These are phyloP conservation scores for Sepiola atlantica DNA, from an alignment of 2,888 invertebrate genomes.

Conservation along the genomic window DNA sequence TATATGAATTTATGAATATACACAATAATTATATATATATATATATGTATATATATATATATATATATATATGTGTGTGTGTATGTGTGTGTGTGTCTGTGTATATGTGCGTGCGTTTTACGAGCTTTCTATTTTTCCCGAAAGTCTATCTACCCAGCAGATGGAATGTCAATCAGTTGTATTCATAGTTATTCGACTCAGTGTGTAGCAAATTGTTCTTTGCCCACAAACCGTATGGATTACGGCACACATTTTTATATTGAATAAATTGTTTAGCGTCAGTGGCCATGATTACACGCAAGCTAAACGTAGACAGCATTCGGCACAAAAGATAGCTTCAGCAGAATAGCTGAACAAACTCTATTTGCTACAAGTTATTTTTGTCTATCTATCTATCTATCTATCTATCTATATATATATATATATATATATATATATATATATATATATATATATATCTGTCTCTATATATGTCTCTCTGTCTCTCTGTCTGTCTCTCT, in stretches of 20 bases:
- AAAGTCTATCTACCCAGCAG: not conserved
- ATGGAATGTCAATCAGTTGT: not conserved
- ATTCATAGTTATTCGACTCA: not conserved
- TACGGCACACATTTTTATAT: not conserved
- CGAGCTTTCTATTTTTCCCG: not conserved
- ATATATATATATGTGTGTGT: not conserved
- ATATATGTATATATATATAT: not conserved
- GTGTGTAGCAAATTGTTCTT: not conserved
- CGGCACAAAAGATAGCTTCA: not conserved
- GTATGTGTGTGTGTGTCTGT: not conserved
- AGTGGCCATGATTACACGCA: not conserved
- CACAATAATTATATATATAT: not conserved
- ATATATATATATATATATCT: constrained; percentile 2
- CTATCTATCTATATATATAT: not conserved
- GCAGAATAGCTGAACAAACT: too few species aligned
- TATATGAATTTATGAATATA: too few species aligned
- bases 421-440: not conserved
- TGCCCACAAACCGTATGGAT: not conserved
- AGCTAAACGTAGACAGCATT: not conserved
- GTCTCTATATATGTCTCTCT: too few species aligned
- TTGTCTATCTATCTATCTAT: not conserved
- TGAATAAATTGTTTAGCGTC: not conserved
- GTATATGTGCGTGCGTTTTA: not conserved
- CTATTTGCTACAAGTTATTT: too few species aligned
- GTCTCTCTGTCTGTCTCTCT: too few species aligned